A percentile compares a stretch with the other conserved stretches of the same genome.
Evolutionary conservation across 1,140 invertebrate genomes (phyloP).

Genomic region (Muscidifurax raptorellus): DNA sequence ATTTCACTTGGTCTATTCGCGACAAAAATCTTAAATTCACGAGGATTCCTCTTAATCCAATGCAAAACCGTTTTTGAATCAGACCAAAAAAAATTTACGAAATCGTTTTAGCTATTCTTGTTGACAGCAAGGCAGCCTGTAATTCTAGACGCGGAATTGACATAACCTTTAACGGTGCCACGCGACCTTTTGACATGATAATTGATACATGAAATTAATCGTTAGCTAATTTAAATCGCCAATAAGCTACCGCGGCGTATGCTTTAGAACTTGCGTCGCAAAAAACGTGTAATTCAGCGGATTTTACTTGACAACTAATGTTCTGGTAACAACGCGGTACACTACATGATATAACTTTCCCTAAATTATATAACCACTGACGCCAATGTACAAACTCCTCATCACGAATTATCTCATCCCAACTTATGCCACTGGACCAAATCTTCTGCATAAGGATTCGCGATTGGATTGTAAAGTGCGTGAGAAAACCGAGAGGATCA

Average conservation of each 20-base stretch:
- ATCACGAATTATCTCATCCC: too few relatives aligned
- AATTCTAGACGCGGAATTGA: not conserved
- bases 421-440: too few relatives aligned
- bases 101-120: not conserved
- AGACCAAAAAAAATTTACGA: not conserved
- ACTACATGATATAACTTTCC: too few relatives aligned
- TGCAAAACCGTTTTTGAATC: constrained; percentile 14
- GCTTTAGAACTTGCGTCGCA: too few relatives aligned
- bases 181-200: not conserved
- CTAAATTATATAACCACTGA: too few relatives aligned
- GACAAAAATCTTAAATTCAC: not conserved
- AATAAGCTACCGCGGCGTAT: too few relatives aligned
- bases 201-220: not conserved
- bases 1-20: not conserved
- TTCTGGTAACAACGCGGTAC: not conserved
- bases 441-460: too few relatives aligned
- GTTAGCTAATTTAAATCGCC: too few relatives aligned
- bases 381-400: too few relatives aligned
- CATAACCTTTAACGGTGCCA: too few relatives aligned
- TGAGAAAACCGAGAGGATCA: too few relatives aligned
- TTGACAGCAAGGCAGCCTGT: not conserved
- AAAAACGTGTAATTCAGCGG: constrained; percentile 53
- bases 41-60: constrained; percentile 5
- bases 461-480: too few relatives aligned
- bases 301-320: not conserved